Percentiles rank a stretch among this genome's conserved stretches.
phyloP scores from a whole-genome alignment of 2,797 vertebrate genomes.

The Chromobotia macracanthus region DNA sequence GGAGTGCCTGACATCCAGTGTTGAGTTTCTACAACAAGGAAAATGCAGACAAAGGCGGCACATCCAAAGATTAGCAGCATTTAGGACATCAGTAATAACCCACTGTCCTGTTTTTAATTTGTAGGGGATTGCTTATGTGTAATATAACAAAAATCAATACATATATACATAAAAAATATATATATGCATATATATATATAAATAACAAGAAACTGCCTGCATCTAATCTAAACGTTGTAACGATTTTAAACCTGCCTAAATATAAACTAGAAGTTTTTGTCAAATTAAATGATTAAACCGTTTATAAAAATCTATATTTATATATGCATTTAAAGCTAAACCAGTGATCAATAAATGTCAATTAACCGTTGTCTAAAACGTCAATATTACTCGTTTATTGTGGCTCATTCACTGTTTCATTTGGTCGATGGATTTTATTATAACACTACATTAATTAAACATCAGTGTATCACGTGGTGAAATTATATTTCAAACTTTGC shows the following conservation, averaged over 20 bases:
- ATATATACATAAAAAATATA: not conserved
- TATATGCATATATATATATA: not conserved
- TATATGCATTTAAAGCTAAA: not conserved
- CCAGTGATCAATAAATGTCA: not conserved
- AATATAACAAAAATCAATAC: not conserved
- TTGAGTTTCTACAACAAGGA: slow-evolving; percentile 28
- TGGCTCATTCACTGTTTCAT: not conserved
- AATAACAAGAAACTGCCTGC: no score
- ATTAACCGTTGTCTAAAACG: not conserved
- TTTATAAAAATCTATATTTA: slow-evolving; percentile 3
- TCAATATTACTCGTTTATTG: not conserved
- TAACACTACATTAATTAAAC: not conserved
- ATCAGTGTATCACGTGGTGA: not conserved
- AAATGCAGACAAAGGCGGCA: slow-evolving; percentile 31
- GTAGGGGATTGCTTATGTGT: not conserved
- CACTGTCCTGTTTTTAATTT: slow-evolving; percentile 21
- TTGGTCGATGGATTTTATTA: not conserved
- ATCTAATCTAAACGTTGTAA: no score
- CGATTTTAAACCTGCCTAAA: no score
- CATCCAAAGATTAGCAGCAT: not conserved
- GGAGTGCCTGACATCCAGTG: slow-evolving; percentile 26
- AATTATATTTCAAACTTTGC: not conserved
- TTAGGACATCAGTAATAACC: not conserved
- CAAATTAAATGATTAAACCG: not conserved
- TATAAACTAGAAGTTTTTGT: no score